Percentiles rank a stretch among this genome's conserved stretches.
phyloP scores from a whole-genome alignment of 2,888 invertebrate genomes.

The Xylocampa areola region DNA sequence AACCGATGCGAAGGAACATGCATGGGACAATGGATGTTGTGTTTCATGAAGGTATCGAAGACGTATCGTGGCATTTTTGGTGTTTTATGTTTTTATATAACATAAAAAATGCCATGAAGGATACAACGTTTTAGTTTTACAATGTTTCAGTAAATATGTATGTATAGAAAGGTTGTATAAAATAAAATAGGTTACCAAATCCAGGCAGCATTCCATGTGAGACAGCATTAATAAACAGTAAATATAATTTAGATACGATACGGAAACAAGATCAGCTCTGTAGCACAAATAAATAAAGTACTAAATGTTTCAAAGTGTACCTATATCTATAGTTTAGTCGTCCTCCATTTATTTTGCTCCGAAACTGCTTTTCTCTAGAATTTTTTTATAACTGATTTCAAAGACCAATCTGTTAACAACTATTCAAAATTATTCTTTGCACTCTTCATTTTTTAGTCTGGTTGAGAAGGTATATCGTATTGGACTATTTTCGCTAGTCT shows the following conservation, averaged over 20 bases:
- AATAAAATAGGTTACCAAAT: slow-evolving; percentile 69
- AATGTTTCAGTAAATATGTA: no score
- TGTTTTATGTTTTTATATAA: not conserved
- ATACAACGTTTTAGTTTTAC: no score
- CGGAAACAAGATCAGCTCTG: not conserved
- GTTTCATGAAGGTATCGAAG: not conserved
- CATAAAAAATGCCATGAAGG: not conserved
- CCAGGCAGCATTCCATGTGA: slow-evolving; percentile 76
- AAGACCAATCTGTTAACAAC: no score
- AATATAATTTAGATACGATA: slow-evolving; percentile 63
- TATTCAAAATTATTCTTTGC: no score
- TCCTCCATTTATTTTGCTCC: slow-evolving; percentile 2
- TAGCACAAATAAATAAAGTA: not conserved
- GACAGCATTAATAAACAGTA: slow-evolving; percentile 63
- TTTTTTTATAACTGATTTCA: no score
- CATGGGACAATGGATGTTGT: not conserved
- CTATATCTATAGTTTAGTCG: not conserved
- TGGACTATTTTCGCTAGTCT: no score
- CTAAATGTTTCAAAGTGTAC: not conserved
- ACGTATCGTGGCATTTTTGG: not conserved
- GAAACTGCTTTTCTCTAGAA: not conserved
- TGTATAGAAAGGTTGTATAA: not conserved
- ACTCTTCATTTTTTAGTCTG: no score
- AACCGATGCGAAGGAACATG: not conserved
- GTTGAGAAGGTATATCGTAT: no score